Conservation (phyloP, 2,113 vertebrate genomes). For the Nesoenas mayeri region DNA sequence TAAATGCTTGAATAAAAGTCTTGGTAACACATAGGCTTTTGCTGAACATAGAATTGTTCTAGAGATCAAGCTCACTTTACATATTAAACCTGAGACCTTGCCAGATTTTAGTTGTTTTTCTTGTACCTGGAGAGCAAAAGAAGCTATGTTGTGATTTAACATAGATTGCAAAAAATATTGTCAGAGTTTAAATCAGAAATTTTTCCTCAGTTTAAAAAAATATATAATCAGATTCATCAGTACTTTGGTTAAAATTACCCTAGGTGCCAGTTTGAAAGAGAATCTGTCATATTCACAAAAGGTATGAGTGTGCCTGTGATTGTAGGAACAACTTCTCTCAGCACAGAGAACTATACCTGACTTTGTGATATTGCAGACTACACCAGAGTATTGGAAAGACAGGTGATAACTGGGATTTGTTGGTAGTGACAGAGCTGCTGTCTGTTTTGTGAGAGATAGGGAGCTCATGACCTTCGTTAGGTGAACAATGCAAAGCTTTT, state of each 20-base stretch:
- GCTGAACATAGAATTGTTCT: background rate
- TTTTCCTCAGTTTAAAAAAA: background rate
- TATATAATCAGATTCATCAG: background rate
- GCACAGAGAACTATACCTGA: background rate
- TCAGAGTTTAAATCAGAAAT: background rate
- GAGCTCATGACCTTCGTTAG: background rate
- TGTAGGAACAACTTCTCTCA: background rate
- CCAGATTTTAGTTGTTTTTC: background rate
- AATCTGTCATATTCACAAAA: background rate
- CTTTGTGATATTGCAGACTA: background rate
- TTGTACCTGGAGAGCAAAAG: background rate
- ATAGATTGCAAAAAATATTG: background rate
- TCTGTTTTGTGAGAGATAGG: background rate
- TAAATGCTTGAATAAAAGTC: background rate
- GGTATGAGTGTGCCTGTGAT: rapidly evolving
- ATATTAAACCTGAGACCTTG: background rate
- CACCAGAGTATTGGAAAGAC: background rate
- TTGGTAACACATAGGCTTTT: background rate
- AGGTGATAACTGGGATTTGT: background rate
- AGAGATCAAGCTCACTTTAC: background rate
- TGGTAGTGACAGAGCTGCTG: background rate
- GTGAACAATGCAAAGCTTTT: background rate
- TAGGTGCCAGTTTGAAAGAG: background rate
- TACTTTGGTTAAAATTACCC: background rate
- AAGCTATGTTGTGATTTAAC: background rate